Base-by-base conservation (phyloP, 2,113 vertebrate species). In the Caretta caretta region DNA sequence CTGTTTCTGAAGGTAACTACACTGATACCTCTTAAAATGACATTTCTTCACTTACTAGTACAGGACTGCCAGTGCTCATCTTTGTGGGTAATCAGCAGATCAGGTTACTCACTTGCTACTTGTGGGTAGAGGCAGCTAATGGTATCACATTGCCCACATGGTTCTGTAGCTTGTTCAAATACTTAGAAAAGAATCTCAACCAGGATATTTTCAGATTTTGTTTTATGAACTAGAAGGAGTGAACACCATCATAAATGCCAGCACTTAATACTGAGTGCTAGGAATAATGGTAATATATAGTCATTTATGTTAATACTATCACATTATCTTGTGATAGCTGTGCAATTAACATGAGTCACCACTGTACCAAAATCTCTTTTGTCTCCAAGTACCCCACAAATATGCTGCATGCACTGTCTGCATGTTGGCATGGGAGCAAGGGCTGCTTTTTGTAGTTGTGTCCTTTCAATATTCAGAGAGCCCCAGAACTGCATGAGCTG, bases 261-360 rank as follows among this genome's bases (percentile, higher is more conserved):
- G 82, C 25, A 17, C 83, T 59, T 93, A 92, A 91, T 78, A 76
- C 83, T 91, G 72, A 46, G 83, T 59, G 94, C 91, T 89, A 97
- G 93, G 92, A 96, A 86, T 95, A 96, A 96, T 96, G 93, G 93
- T 92, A 85, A 86, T 91, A n/a, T 87, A 81, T 95, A 94, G 94
- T 96, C 96, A 97, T 96, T 96, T 88, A 96, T 93, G 94, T 96
- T 97, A 97, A 97, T 97, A 96, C 91, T 88, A 94, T 94, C 93
- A 91, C 42, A 97, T 97, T 97, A 97, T 97, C 96, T 96, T 94
- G 91, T 95, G 93, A 97, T 97, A 95, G 90, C 96, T 96, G 86
- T 96, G 94, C 91, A 94, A 96, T 97, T 97, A 97, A 97, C 53
- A 92, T 96, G 96, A 97, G 96, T 94, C 94, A 95, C 95, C 89